Conservation (phyloP, 92 coral and sea anemone species). For the Zoanthus gigantus region DNA sequence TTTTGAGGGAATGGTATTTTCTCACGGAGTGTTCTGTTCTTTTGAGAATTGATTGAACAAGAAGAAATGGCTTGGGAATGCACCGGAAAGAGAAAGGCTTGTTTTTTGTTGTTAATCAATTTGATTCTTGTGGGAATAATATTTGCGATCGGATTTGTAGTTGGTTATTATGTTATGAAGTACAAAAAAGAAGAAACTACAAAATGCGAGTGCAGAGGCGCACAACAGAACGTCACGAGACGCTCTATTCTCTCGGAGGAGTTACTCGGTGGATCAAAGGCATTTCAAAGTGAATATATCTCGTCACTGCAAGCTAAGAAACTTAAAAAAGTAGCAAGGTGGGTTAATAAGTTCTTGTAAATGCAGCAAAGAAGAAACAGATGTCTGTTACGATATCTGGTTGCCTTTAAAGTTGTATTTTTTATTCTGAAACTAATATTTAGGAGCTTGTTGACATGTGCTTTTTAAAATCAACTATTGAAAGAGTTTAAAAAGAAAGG, state of each 20-base stretch:
- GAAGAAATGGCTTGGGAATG: slow-evolving; percentile 40
- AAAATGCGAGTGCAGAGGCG: slow-evolving; percentile 13
- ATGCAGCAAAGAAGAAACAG: not conserved
- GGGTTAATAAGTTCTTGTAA: not conserved
- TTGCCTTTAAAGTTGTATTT: not conserved
- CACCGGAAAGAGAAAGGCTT: slow-evolving; percentile 25
- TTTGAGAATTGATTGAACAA: not conserved
- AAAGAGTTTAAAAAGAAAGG: not conserved
- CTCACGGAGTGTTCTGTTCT: too few relatives aligned
- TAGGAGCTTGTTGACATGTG: not conserved
- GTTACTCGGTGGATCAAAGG: not conserved
- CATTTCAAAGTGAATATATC: not conserved
- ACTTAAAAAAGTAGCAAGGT: slow-evolving; percentile 6
- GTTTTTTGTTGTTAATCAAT: slow-evolving; percentile 32
- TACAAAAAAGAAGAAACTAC: slow-evolving; percentile 19
- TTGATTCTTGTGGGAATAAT: slow-evolving; percentile 26
- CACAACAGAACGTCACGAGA: slow-evolving; percentile 25
- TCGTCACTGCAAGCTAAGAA: not conserved
- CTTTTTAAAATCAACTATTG: not conserved
- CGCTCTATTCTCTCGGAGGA: not conserved
- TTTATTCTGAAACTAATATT: not conserved
- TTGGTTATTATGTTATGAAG: slow-evolving; percentile 44
- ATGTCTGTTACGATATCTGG: too few relatives aligned
- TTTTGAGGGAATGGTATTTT: not conserved
- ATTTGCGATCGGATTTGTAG: slow-evolving; percentile 42